Evolutionary conservation across 2,888 invertebrate genomes (phyloP), one percentile per base, ranked within the genome.

Genomic region (Epistrophe eligans): DNA sequence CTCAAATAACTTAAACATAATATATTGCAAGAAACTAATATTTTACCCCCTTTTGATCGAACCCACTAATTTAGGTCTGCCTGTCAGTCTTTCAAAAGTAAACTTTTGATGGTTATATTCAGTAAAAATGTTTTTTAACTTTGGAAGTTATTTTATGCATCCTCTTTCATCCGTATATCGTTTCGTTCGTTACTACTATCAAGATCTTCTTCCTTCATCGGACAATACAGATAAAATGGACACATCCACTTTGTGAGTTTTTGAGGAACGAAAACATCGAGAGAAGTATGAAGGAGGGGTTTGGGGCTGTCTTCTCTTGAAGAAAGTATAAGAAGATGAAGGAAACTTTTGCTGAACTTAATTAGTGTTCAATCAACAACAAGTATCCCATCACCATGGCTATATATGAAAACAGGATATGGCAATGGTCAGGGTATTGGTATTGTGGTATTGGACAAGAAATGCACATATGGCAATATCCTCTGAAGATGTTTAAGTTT

Each of bases 281-380:
- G n/a, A 58, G 35, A 38, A 40, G 24, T 11, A 66, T 24, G 19
- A 52, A 35, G 19, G 40, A 19, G 24, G 28, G 24, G 17, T 28
- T 7, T 9, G n/a, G 48, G 35, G 60, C 28, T 48, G 45, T 45
- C 58, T 52, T 45, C 45, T 50, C 43, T 55, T 79, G 11, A 60
- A 74, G 57, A 70, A 71, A 71, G 28, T 66, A 74, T 57, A 67
- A 67, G 64, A 83, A 55, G 76, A 76, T 67, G 81, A 74, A 72
- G 79, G 55, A 82, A 87, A 87, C 79, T 87, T 87, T 87, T 87
- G 55, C 79, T 60, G 50, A 91, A 91, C 92, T 92, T 91, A 91
- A 91, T 91, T 91, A 91, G 91, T 91, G 92, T 91, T 91, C 91
- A 91, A 91, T 92, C 91, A 91, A 91, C 91, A 92, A 91, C 91